A percentile compares a stretch with the other conserved stretches of the same genome.
Conservation (phyloP, 2,888 invertebrate species). For the Synanthedon tipuliformis region DNA sequence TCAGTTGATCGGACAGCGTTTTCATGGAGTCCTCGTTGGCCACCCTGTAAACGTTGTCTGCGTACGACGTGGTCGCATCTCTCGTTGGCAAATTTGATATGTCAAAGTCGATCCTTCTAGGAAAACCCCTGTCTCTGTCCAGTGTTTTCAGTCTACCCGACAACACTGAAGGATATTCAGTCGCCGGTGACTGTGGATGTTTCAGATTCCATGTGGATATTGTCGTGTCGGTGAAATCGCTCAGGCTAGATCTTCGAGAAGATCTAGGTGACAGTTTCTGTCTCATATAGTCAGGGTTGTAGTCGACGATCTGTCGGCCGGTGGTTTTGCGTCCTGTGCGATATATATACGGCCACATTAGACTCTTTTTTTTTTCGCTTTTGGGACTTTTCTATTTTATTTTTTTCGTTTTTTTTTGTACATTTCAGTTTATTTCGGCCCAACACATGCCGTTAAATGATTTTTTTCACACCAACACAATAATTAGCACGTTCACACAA, state of each 20-base stretch:
- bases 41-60: slow-evolving; percentile 39
- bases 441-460: slow-evolving; percentile 42
- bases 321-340: slow-evolving; percentile 48
- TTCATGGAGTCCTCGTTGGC: slow-evolving; percentile 52
- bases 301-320: slow-evolving; percentile 59
- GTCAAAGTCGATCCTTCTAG: slow-evolving; percentile 55
- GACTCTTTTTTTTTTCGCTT: not conserved
- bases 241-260: slow-evolving; percentile 57
- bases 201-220: slow-evolving; percentile 63
- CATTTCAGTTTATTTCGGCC: slow-evolving; percentile 66
- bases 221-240: slow-evolving; percentile 65
- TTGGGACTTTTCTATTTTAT: slow-evolving; percentile 4
- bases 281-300: slow-evolving; percentile 53
- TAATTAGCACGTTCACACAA: slow-evolving; percentile 42
- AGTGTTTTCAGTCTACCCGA: slow-evolving; percentile 51
- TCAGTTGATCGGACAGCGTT: slow-evolving; percentile 49
- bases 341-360: too few species aligned
- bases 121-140: slow-evolving; percentile 39
- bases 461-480: slow-evolving; percentile 36
- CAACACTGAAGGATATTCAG: slow-evolving; percentile 57
- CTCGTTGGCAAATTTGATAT: slow-evolving; percentile 34
- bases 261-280: slow-evolving; percentile 53
- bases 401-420: slow-evolving; percentile 20
- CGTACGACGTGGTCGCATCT: slow-evolving; percentile 48
- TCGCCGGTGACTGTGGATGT: slow-evolving; percentile 25